phyloP scores from a whole-genome alignment of 1,140 invertebrate species.

The Macrostomum lignano region DNA sequence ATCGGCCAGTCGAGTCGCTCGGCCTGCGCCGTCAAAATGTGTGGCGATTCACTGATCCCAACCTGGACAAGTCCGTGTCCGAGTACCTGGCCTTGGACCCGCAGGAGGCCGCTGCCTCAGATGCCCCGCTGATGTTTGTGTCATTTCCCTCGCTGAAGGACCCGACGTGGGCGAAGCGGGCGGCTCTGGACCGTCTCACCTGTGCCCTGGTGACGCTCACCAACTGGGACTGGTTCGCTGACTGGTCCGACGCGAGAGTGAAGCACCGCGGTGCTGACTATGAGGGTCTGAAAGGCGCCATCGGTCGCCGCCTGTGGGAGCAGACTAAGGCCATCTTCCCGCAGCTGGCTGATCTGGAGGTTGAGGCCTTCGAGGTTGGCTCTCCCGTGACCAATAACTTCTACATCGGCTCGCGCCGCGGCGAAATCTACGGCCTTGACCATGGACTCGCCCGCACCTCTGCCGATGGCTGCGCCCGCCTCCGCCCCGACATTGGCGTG shows the following conservation, averaged over 20 bases:
- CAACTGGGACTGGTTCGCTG: conserved; percentile 22
- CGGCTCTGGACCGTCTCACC: conserved; percentile 15
- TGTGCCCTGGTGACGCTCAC: conserved; percentile 19
- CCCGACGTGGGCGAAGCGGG: conserved; percentile 7
- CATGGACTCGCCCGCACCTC: conserved; percentile 13
- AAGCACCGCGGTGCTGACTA: conserved; percentile 27
- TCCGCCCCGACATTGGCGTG: conserved; percentile 23
- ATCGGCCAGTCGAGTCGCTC: too few species aligned
- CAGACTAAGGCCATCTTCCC: conserved; percentile 20
- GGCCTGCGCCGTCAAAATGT: conserved; percentile 17
- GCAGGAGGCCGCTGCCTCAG: conserved; percentile 15
- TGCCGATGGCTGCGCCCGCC: conserved; percentile 12
- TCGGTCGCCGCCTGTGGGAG: conserved; percentile 21
- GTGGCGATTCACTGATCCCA: conserved; percentile 17
- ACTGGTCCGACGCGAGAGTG: conserved; percentile 21
- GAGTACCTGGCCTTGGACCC: conserved; percentile 11
- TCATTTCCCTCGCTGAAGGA: too few species aligned
- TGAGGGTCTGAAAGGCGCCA: conserved; percentile 18
- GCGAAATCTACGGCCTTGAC: conserved; percentile 27
- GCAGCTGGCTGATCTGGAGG: too few species aligned
- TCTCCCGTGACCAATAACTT: conserved; percentile 23
- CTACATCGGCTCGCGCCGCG: conserved; percentile 19
- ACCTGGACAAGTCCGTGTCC: conserved; percentile 12
- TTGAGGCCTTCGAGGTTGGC: too few species aligned
- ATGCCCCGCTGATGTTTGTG: conserved; percentile 23